These are phyloP conservation scores for Helarctos malayanus DNA, from an alignment of 2,797 vertebrate genomes.

Conservation along the genomic window DNA sequence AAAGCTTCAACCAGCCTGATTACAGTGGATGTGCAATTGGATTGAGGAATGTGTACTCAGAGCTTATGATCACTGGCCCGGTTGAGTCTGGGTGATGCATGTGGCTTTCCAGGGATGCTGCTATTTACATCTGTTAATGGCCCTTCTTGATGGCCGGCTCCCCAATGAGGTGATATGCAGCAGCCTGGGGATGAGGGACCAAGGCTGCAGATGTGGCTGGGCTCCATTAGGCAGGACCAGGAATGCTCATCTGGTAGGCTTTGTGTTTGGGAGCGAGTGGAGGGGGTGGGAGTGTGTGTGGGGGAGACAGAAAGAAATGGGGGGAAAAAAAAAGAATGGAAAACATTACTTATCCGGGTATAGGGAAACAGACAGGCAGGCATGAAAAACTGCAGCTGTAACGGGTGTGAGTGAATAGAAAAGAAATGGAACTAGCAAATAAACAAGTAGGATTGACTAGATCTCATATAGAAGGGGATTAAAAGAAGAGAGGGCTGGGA, in stretches of 20 bases:
- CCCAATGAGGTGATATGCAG: conserved; percentile 73
- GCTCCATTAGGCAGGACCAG: conserved; percentile 85
- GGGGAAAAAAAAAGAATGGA: not conserved
- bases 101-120: conserved; percentile 88
- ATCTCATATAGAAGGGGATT: conserved; percentile 62
- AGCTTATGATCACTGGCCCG: conserved; percentile 89
- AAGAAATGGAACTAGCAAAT: conserved; percentile 67
- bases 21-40: conserved; percentile 88
- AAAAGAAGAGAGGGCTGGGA: conserved; percentile 49
- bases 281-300: not conserved
- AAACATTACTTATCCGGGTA: conserved; percentile 59
- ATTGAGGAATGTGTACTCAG: conserved; percentile 91
- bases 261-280: conserved; percentile 68
- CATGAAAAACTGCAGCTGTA: conserved; percentile 72
- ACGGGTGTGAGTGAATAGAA: conserved; percentile 66
- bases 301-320: not conserved
- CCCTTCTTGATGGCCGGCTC: conserved; percentile 84
- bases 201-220: conserved; percentile 81
- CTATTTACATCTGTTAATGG: conserved; percentile 90
- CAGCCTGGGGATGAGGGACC: conserved; percentile 81
- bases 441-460: not conserved
- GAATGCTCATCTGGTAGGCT: conserved; percentile 69
- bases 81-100: conserved; percentile 89
- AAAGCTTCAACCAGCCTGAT: conserved; percentile 87
- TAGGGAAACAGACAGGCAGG: conserved; percentile 68